Evolutionary conservation across 2,888 invertebrate genomes (phyloP).

Genomic region (Hemithea aestivaria): DNA sequence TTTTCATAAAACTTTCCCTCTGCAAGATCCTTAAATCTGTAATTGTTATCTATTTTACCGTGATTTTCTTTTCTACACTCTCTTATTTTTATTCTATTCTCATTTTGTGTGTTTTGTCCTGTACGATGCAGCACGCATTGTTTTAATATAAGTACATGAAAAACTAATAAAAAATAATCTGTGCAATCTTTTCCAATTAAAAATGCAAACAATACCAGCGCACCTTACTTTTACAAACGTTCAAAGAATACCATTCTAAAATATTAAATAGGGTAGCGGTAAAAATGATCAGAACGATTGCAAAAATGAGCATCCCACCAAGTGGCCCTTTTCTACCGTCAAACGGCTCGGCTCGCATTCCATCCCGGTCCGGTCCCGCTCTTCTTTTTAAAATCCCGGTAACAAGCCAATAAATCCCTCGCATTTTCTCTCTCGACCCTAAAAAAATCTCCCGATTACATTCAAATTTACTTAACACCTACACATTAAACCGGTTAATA

Average conservation of each 20-base stretch:
- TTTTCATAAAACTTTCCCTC: too few species aligned
- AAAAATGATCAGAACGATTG: slow-evolving; percentile 54
- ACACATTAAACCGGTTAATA: slow-evolving; percentile 71
- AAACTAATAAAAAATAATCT: too few species aligned
- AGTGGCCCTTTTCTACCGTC: slow-evolving; percentile 54
- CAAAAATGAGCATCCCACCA: slow-evolving; percentile 61
- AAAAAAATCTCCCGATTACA: slow-evolving; percentile 76
- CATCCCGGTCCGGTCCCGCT: slow-evolving; percentile 52
- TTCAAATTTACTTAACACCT: slow-evolving; percentile 79
- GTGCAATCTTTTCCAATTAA: too few species aligned
- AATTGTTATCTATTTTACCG: not conserved
- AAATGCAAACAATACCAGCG: slow-evolving; percentile 12
- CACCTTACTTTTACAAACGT: not conserved
- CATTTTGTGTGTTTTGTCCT: too few species aligned
- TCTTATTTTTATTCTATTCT: too few species aligned
- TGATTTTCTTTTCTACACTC: too few species aligned
- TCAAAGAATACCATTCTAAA: slow-evolving; percentile 17
- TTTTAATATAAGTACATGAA: too few species aligned
- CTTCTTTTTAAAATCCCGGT: slow-evolving; percentile 73
- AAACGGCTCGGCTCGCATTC: slow-evolving; percentile 60
- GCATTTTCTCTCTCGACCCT: slow-evolving; percentile 62
- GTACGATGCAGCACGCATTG: too few species aligned
- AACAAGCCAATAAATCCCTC: slow-evolving; percentile 79
- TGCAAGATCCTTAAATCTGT: too few species aligned
- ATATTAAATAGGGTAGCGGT: slow-evolving; percentile 26